Base-by-base conservation (phyloP, 2,888 invertebrate genomes). In the Netelia fuscicornis region DNA sequence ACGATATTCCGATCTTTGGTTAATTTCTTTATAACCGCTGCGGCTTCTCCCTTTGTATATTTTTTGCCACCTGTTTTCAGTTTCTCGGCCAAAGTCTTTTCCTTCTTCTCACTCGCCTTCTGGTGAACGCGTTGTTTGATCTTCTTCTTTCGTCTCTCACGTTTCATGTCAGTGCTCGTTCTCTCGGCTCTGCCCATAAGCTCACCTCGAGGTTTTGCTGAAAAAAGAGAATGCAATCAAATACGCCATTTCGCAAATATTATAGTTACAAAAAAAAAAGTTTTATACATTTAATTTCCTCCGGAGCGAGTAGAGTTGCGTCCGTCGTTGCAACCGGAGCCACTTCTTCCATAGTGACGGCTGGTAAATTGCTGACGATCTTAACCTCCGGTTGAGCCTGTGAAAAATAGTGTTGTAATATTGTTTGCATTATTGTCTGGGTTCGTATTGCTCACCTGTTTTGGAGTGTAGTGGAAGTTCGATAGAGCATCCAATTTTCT, bases 401-500 rank as follows among this genome's bases (percentile, higher is more conserved):
- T 60, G 9, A 60, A 78, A 30, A 62, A 65, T 1, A 77, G 56
- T 37, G 75, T 54, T 60, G 5, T 23, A n/a, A 48, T 42, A 67
- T 11, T 56, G n/a, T 17, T 67, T 58, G 76, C 2, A 52, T 48
- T 54, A n/a, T 54, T 54, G 1, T 54, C n/a, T 10, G 37, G 37
- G 1, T 54, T 54, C 6, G 54, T 2, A n/a, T 13, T 13, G 72
- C 91, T 93, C 93, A 96, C 96, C 81, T 96, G 96, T 94, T 97
- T 98, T 0, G 99, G 99, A 64, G 98, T 98, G 91, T 97, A 99
- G 93, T 99, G 98, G 94, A 97, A 99, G 93, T 99, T 98, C 0
- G 97, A 97, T 13, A 99, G 94, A 0, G 99, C 98, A 94, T 99
- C 98, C 58, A 99, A 94, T 93, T 99, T 97, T 0, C 95, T 93